These are phyloP conservation scores for Pectinophora gossypiella DNA, from an alignment of 1,140 invertebrate genomes.

Conservation along the genomic window DNA sequence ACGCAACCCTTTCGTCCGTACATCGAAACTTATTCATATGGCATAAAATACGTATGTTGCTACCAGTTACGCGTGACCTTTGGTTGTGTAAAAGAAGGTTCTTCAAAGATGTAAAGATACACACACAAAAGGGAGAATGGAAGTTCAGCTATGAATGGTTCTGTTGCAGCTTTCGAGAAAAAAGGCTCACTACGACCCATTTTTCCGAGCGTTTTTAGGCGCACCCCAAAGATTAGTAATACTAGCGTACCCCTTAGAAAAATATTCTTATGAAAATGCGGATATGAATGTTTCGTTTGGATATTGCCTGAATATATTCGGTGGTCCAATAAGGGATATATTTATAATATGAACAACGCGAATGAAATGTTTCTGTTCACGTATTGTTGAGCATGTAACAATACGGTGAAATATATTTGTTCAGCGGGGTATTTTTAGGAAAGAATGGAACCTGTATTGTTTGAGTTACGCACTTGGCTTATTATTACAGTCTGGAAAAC, in stretches of 20 bases:
- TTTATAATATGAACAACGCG: constrained; percentile 8
- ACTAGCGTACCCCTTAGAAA: constrained; percentile 27
- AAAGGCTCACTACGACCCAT: constrained; percentile 43
- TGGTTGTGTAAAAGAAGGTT: neutral
- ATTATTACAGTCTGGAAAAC: neutral
- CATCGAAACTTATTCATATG: constrained; percentile 46
- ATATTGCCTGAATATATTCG: constrained; percentile 25
- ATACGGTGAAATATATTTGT: constrained; percentile 15
- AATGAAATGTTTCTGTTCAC: neutral
- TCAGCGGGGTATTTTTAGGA: constrained; percentile 4
- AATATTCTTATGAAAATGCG: constrained; percentile 32
- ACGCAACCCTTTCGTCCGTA: constrained; percentile 38
- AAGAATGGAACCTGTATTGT: constrained; percentile 10
- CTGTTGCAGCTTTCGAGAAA: constrained; percentile 28
- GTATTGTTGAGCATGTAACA: constrained; percentile 15
- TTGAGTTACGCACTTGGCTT: constrained; percentile 1
- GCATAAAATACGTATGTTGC: constrained; percentile 35
- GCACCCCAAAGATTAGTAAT: constrained; percentile 40
- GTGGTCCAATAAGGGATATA: constrained; percentile 15
- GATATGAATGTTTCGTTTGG: constrained; percentile 27
- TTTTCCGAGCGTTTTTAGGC: constrained; percentile 37
- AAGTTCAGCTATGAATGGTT: constrained; percentile 26
- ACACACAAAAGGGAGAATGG: constrained; percentile 9
- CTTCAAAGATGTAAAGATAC: neutral
- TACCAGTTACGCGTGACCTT: constrained; percentile 25